Evolutionary conservation across 2,113 vertebrate genomes (phyloP), one percentile per base, ranked within the genome.

Genomic region (Microcebus murinus): DNA sequence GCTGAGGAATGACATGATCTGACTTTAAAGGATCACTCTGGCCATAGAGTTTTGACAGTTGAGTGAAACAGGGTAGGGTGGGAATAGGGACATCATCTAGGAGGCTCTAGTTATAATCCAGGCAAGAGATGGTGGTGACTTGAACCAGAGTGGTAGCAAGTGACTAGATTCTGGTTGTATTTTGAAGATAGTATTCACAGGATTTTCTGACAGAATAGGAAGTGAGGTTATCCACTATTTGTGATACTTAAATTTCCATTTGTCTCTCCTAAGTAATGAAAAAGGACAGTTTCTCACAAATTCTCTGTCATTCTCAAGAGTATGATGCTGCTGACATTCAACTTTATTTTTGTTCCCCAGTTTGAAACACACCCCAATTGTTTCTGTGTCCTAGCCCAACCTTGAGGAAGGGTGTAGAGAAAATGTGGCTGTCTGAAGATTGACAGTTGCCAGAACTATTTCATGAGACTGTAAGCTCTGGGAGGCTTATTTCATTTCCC

Each of bases 321-420:
- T 63, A 39, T 48, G 27, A 45, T 34, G 8, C 36, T 77, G 31
- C 65, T 81, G 68, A 61, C 12, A 50, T 31, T 48, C 61, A 83
- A n/a, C 27, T 94, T 81, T 70, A 63, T 73, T 90, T 94, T 94
- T 27, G 36, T 92, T 92, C 39, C 87, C 20, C 29, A 45, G n/a
- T 59, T 90, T 89, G 45, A 57, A 80, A 92, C 23, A 55, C n/a
- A 39, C 8, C 21, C n/a, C 68, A 67, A 12, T 48, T 87, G n/a
- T 83, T 89, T 79, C 8, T 59, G 23, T 42, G 45, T 86, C 59
- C 52, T 86, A 21, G 21, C 34, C 57, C 59, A 65, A 36, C 27
- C 67, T 42, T 39, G 73, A 88, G 61, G 42, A 63, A 91, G 20
- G 57, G 15, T 42, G 31, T 88, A 68, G 77, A 88, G 23, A 68